Base-by-base conservation (phyloP, 2,797 vertebrate genomes). In the Taeniopygia guttata region DNA sequence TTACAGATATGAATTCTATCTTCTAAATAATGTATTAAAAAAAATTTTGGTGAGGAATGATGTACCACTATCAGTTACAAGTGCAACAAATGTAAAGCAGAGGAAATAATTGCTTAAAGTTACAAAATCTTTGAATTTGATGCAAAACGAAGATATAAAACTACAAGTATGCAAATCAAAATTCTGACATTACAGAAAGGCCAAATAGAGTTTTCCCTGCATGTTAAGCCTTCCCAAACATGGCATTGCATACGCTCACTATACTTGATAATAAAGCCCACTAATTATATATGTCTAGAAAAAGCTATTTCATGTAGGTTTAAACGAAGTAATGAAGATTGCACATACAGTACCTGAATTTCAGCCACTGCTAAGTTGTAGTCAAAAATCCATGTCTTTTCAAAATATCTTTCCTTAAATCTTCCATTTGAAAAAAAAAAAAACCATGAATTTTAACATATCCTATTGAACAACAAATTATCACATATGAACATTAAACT, bases 271-370 rank as follows among this genome's bases (percentile, higher is more conserved):
- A 69, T 51, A 74, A 84, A 74, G 25, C 8, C 10, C 18, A 55
- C 20, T 66, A 36, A 85, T 66, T 86, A 55, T 79, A 76, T 63
- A 60, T 1, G 48, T 29, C 10, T 8, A 84, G 38, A 82, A 93
- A 92, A 23, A 56, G 25, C 32, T 76, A 13, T 68, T 85, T 91
- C 58, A 69, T 52, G 12, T 27, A 77, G 3, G 4, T 78, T 76
- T 87, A 34, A 63, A 74, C 70, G n/a, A 67, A 60, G 23, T 49
- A 2, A 36, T 9, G 34, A 79, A 85, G 49, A 83, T 75, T 30
- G 27, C 18, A 67, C 2, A 23, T 36, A 82, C 51, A 76, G 45
- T 98, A 98, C 98, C 98, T 98, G 95, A 93, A 98, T 95, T 97
- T 98, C 97, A 87, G 94, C 96, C 62, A 97, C 87, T 51, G 97